Base-by-base conservation (phyloP, 2,797 vertebrate genomes). In the Rhabdomys pumilio region DNA sequence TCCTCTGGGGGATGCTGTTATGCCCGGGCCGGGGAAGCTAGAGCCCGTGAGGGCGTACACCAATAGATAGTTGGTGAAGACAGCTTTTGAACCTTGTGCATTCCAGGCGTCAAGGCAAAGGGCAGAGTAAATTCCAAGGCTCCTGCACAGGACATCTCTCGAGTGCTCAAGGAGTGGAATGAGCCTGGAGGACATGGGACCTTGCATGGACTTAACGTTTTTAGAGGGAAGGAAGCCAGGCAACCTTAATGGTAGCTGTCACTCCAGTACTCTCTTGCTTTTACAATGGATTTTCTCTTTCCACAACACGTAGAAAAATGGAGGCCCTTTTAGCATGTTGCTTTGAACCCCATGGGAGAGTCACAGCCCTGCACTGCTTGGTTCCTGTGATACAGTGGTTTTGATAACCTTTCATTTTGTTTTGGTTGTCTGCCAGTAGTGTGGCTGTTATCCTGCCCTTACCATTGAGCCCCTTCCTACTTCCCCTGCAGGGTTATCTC, bases 381-480 rank as follows among this genome's bases (percentile, higher is more conserved):
- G 65, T 67, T 72, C 65, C 31, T 55, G 57, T 67, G 50, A 41
- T 69, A 34, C 61, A 47, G 24, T 47, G 85, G 73, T 53, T 85
- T 63, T 90, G 57, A 50, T 89, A 72, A 63, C 38, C 73, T 86
- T 95, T 87, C 69, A 50, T 80, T 96, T 75, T 79, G 89, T 72
- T 44, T 61, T 44, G 2, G 41, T 92, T 84, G 88, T 89, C 92
- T 61, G 47, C 14, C 41, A 94, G 7, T 83, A 69, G 59, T 14
- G 1, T 34, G 29, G 59, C 79, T 38, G 22, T 14, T 87, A 44
- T 79, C 81, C 73, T 91, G 20, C 29, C 15, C 41, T 57, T 26
- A 38, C 22, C 4, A 10, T 15, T 6, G 34, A 31, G 50, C 9
- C 1, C 24, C 2, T 31, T 3, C 3, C 0, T 44, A 6, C n/a